These are phyloP conservation scores for Drosophila macrothrix DNA, from an alignment of 2,888 invertebrate species.

Conservation along the genomic window DNA sequence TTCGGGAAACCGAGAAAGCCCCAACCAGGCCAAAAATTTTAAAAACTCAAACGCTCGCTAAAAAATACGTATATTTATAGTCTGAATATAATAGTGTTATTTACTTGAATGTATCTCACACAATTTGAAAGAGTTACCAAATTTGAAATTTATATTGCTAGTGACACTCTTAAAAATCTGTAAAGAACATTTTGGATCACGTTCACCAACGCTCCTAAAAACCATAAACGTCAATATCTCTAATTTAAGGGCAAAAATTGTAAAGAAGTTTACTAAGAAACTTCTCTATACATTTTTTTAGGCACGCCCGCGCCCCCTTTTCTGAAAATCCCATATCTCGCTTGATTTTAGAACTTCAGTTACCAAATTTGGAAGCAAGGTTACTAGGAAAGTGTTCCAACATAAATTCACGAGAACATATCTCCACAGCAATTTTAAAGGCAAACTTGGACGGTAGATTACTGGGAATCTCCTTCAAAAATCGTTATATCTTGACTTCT, in stretches of 20 bases:
- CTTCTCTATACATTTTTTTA: too few species aligned
- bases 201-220: background rate
- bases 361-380: background rate
- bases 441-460: background rate
- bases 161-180: background rate
- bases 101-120: background rate
- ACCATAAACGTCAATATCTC: fast-evolving
- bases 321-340: too few species aligned
- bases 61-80: too few species aligned
- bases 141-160: background rate
- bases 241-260: background rate
- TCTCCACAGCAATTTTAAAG: background rate
- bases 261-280: background rate
- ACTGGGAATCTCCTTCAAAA: background rate
- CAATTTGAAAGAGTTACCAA: fast-evolving
- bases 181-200: background rate
- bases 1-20: too few species aligned
- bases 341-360: too few species aligned
- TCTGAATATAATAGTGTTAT: too few species aligned
- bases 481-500: background rate
- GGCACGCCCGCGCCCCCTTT: too few species aligned
- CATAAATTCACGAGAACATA: too few species aligned
- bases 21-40: too few species aligned
- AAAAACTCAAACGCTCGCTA: too few species aligned
- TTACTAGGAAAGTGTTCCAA: background rate